A percentile compares a stretch with the other conserved stretches of the same genome.
phyloP scores from a whole-genome alignment of 2,797 vertebrate genomes.

The Danio tinwini region DNA sequence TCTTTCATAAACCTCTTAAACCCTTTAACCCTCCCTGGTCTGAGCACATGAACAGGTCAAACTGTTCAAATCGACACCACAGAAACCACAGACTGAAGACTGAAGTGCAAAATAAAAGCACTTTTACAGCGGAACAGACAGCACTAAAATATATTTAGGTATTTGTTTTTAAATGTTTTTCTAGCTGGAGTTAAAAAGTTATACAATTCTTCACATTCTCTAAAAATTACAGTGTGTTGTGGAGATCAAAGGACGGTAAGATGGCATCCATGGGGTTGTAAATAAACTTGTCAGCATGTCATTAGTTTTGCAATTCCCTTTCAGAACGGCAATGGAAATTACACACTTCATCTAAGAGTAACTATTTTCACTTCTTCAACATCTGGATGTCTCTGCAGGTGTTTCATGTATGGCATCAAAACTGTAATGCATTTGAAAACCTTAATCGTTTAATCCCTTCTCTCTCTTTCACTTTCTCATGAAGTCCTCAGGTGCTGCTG shows the following conservation, averaged over 20 bases:
- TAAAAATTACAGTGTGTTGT: background rate
- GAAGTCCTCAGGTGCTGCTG: slow-evolving; percentile 56
- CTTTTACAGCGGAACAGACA: background rate
- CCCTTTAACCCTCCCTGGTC: slow-evolving; percentile 24
- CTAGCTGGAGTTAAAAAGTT: too few species aligned
- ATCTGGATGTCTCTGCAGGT: slow-evolving; percentile 29
- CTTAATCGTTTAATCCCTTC: background rate
- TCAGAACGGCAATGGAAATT: background rate
- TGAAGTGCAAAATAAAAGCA: slow-evolving; percentile 16
- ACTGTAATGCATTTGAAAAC: background rate
- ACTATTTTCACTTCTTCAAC: background rate
- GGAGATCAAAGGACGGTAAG: background rate
- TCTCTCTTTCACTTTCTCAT: slow-evolving; percentile 32
- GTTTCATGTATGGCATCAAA: slow-evolving; percentile 37
- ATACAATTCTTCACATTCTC: background rate
- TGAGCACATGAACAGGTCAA: slow-evolving; percentile 64
- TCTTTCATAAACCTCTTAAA: slow-evolving; percentile 41
- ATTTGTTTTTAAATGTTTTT: too few species aligned
- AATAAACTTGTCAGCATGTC: background rate
- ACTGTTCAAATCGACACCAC: slow-evolving; percentile 76
- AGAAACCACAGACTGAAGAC: slow-evolving; percentile 68
- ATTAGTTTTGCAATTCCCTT: slow-evolving; percentile 17
- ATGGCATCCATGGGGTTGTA: background rate
- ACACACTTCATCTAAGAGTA: background rate
- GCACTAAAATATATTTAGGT: background rate